phyloP scores from a whole-genome alignment of 2,797 vertebrate species.

The Myiotriccus ornatus region DNA sequence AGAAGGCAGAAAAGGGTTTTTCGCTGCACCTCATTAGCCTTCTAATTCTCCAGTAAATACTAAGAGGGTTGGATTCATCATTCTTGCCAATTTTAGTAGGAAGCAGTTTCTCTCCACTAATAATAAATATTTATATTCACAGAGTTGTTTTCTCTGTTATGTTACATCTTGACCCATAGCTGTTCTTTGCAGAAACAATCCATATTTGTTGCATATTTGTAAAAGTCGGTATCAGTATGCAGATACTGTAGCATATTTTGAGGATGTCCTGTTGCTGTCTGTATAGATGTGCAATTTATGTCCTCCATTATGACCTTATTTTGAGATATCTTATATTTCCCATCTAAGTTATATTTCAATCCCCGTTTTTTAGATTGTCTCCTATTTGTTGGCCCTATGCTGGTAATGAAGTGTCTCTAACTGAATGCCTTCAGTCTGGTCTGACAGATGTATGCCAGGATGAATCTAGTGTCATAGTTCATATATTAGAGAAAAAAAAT shows the following conservation, averaged over 20 bases:
- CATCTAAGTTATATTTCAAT: constrained; percentile 18
- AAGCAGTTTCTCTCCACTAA: constrained; percentile 13
- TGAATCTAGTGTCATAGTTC: constrained; percentile 7
- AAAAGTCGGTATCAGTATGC: neutral
- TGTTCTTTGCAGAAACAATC: constrained; percentile 39
- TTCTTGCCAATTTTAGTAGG: constrained; percentile 17
- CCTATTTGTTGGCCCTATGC: constrained; percentile 3
- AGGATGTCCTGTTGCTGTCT: neutral
- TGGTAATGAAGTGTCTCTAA: constrained; percentile 26
- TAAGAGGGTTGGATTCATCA: neutral
- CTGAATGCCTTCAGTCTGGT: constrained; percentile 6
- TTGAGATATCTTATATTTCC: neutral
- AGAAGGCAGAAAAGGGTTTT: neutral
- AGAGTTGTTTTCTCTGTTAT: constrained; percentile 1
- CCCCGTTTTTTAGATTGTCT: neutral
- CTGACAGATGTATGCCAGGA: constrained; percentile 20
- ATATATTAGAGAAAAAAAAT: constrained; percentile 5
- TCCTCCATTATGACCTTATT: constrained; percentile 16
- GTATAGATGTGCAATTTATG: neutral
- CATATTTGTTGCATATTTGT: neutral
- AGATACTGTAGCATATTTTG: neutral
- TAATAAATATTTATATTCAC: constrained; percentile 31
- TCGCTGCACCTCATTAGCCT: neutral
- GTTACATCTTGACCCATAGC: constrained; percentile 18
- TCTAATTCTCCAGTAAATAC: constrained; percentile 7